phyloP scores from a whole-genome alignment of 2,888 invertebrate genomes.

The Agrilus mali region DNA sequence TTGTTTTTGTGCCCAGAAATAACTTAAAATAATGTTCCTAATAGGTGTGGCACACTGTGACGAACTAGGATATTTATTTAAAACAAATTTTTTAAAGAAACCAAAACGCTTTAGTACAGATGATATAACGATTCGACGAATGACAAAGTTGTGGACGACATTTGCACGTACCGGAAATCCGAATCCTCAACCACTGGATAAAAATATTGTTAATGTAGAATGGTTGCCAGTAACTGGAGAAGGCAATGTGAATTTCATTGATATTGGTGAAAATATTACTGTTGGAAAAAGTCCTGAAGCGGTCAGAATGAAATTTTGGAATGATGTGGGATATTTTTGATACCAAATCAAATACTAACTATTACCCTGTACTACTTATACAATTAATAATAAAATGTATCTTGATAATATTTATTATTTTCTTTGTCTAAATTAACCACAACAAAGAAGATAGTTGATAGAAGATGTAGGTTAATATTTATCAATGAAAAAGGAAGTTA shows the following conservation, averaged over 20 bases:
- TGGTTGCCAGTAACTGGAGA: constrained; percentile 19
- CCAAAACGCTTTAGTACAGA: constrained; percentile 12
- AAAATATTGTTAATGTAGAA: constrained; percentile 5
- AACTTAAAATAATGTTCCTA: too few relatives aligned
- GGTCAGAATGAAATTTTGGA: constrained; percentile 22
- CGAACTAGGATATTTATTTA: constrained; percentile 21
- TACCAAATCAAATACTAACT: too few relatives aligned
- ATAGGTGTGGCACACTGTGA: constrained; percentile 20
- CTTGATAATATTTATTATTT: too few relatives aligned
- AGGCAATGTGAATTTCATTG: constrained; percentile 17
- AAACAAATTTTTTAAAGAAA: constrained; percentile 9
- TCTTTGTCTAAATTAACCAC: too few relatives aligned
- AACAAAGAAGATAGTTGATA: too few relatives aligned
- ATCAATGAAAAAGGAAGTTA: too few relatives aligned
- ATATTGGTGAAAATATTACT: constrained; percentile 19
- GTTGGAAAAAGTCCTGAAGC: constrained; percentile 17
- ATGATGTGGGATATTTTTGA: not conserved
- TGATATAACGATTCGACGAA: constrained; percentile 12
- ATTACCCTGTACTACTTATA: too few relatives aligned
- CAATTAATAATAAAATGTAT: too few relatives aligned
- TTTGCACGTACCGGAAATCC: constrained; percentile 21
- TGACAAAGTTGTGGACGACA: constrained; percentile 20
- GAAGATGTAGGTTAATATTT: too few relatives aligned
- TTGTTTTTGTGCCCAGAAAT: not conserved
- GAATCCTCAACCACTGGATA: constrained; percentile 8